Conservation (phyloP, 2,888 invertebrate genomes). For the Nomada ferruginata region DNA sequence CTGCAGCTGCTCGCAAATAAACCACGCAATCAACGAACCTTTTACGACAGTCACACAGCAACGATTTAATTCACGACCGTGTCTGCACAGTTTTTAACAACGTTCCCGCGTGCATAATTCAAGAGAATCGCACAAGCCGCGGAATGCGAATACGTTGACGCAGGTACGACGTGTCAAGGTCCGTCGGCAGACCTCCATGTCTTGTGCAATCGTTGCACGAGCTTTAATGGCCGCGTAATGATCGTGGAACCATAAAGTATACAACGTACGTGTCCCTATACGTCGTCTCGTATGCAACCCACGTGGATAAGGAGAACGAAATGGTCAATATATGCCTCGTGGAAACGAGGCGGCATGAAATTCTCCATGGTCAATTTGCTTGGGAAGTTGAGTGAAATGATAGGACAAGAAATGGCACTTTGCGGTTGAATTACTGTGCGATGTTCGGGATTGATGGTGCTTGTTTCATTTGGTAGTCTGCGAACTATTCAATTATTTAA, state of each 20-base stretch:
- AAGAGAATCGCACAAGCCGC: slow-evolving; percentile 7
- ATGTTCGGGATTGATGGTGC: not conserved
- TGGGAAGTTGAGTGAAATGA: not conserved
- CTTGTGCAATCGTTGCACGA: not conserved
- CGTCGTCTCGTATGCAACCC: not conserved
- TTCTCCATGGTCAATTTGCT: slow-evolving; percentile 16
- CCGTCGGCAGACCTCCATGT: slow-evolving; percentile 26
- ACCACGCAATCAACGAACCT: slow-evolving; percentile 1
- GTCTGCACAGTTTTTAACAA: slow-evolving; percentile 13
- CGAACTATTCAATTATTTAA: no score
- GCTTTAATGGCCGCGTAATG: slow-evolving; percentile 34
- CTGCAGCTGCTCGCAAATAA: not conserved
- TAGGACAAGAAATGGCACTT: slow-evolving; percentile 8
- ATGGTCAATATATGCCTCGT: slow-evolving; percentile 11
- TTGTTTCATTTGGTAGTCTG: no score
- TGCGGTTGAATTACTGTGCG: slow-evolving; percentile 1
- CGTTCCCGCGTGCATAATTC: slow-evolving; percentile 43
- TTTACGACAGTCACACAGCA: not conserved
- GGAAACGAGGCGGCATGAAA: slow-evolving; percentile 5
- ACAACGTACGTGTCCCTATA: no score
- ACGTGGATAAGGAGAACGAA: no score
- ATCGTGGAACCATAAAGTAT: slow-evolving; percentile 21
- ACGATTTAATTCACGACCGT: slow-evolving; percentile 24
- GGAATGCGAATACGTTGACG: slow-evolving; percentile 4
- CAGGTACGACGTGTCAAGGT: slow-evolving; percentile 50